Conservation (phyloP, 2,113 vertebrate species). For the Anser brachyrhynchus region DNA sequence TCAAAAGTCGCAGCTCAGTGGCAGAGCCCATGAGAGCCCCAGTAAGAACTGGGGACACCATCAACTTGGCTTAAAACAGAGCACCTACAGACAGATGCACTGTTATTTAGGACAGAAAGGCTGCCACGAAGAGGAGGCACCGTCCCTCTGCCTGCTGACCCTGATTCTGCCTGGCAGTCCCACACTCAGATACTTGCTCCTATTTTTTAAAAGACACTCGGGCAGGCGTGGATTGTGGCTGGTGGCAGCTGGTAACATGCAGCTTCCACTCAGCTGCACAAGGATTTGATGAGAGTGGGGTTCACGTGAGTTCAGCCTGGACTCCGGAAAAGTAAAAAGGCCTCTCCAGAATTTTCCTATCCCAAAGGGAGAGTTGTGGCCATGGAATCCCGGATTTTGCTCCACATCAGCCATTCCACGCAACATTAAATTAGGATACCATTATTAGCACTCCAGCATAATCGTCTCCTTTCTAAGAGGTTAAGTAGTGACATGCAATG, state of each 20-base stretch:
- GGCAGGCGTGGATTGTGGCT: background rate
- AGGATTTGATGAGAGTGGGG: background rate
- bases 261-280: rapidly evolving
- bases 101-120: background rate
- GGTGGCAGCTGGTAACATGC: background rate
- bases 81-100: background rate
- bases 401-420: conserved; percentile 46
- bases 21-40: background rate
- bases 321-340: background rate
- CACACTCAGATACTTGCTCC: background rate
- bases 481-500: conserved; percentile 62
- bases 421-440: conserved; percentile 63
- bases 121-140: background rate
- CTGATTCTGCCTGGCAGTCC: background rate
- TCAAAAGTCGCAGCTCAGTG: background rate
- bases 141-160: rapidly evolving
- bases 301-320: background rate
- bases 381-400: background rate
- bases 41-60: background rate
- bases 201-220: background rate
- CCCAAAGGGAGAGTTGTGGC: background rate
- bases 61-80: background rate
- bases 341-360: too few species aligned
- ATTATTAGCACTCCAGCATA: conserved; percentile 69
- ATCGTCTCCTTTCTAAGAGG: conserved; percentile 65